phyloP scores from a whole-genome alignment of 2,797 vertebrate species.

The Danio kyathit region DNA sequence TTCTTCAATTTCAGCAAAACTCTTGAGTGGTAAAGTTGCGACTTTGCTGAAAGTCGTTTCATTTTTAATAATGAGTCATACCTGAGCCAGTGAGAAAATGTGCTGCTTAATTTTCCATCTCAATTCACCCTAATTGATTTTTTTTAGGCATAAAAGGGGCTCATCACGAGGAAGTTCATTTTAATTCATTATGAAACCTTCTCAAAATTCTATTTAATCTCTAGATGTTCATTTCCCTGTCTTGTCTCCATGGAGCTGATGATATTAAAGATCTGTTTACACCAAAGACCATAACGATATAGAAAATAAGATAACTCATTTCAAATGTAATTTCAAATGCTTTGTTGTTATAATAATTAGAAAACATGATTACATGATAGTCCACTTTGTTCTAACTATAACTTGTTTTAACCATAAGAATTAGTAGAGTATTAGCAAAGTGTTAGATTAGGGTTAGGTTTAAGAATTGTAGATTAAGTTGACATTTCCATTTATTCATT shows the following conservation, averaged over 20 bases:
- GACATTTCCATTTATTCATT: no score
- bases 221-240: conserved; percentile 24
- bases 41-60: conserved; percentile 19
- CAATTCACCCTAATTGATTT: conserved; percentile 55
- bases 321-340: no score
- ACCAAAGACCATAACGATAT: no score
- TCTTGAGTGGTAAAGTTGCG: conserved; percentile 19
- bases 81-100: not conserved
- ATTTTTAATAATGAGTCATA: conserved; percentile 22
- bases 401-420: no score
- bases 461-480: no score
- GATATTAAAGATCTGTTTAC: not conserved
- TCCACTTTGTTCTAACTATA: no score
- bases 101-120: conserved; percentile 54
- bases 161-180: conserved; percentile 39
- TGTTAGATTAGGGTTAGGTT: no score
- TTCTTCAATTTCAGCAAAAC: not conserved
- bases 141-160: conserved; percentile 41
- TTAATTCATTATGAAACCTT: conserved; percentile 45
- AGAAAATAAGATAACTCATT: no score
- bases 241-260: conserved; percentile 3
- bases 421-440: no score
- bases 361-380: no score
- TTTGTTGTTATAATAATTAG: no score
- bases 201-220: conserved; percentile 35